Evolutionary conservation across 2,797 vertebrate genomes (phyloP), one percentile per base, ranked within the genome.

Genomic region (Gallinago nigripennis): DNA sequence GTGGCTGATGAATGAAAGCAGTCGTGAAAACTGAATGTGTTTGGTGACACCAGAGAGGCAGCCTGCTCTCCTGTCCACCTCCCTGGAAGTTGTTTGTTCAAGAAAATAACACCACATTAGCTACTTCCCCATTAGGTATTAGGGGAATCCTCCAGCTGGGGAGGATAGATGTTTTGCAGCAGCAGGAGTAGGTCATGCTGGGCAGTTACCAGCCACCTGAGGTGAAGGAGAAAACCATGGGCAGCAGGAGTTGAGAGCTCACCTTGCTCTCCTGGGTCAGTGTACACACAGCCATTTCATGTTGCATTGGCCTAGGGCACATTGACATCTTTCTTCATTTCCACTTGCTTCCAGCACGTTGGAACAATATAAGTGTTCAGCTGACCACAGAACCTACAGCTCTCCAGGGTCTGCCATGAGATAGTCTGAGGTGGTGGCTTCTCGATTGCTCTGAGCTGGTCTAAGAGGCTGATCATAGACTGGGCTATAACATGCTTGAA

Each of bases 281-380:
- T 0, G 8, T 23, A 25, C 43, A 24, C 6, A 6, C 35, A 61
- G 13, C 6, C 16, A 9, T 45, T 83, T 66, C 35, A 24, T 1
- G 0, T 28, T 21, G 8, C 3, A 3, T 25, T 68, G 20, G 8
- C 37, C 20, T 30, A 7, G 54, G 14, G 3, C 8, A 45, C 6
- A 2, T 72, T 63, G 19, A 28, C 3, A 3, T 23, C 69, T 78
- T 56, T 65, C 16, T 65, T 65, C 43, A 37, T 66, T 88, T 57
- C 45, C 45, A 35, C 21, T 63, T 79, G 10, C 35, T 66, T 65
- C 14, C 27, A 41, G 48, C n/a, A 7, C 4, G 8, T 35, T 43
- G 28, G 35, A 82, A 10, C 33, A 54, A 17, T 3, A 13, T 13
- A 41, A 46, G 6, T 50, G 15, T 15, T 13, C 30, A 66, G 33